Evolutionary conservation across 2,888 invertebrate species (phyloP), one percentile per base, ranked within the genome.

Genomic region (Drosophila flavopinicola): DNA sequence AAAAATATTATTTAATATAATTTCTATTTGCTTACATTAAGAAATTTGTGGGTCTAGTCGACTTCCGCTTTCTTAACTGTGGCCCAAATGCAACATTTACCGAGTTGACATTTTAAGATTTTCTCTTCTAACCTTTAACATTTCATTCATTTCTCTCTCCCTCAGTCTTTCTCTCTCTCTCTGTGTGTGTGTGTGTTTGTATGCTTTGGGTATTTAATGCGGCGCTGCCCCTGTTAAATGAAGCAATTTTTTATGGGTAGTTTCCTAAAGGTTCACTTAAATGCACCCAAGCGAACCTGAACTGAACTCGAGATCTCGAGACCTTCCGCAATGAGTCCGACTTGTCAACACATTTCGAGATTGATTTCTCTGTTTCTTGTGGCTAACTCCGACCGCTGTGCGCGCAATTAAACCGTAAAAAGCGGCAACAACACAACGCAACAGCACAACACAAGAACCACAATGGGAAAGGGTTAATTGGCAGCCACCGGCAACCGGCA

Each of bases 241-340:
- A 88, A 85, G 80, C 78, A 78, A 87, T 88, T 89, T 88, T 89
- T 90, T 83, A 89, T 90, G 87, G 89, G 83, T 79, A 76, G 87
- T 88, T 89, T 88, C 56, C 60, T 74, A 75, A 75, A 69, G 72
- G 69, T 68, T 59, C 60, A 69, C 70, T 66, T 66, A 73, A 78
- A 71, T 77, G 66, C 69, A 66, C 57, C 65, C 69, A 39, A 41
- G 33, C 41, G 38, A 47, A 54, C 35, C 52, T 52, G 20, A 75
- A 59, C 52, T 52, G 20, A 75, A 59, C 66, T 45, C 33, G 24
- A 38, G 41, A 60, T 52, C 41, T 41, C 30, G 37, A 45, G 52
- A 42, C 57, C 52, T 49, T 45, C 15, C 15, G 58, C 38, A 52
- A 48, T 42, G 54, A 49, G 64, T 32, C 59, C 32, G 64, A 66